These are phyloP conservation scores for Zaprionus ghesquierei DNA, from an alignment of 1,140 invertebrate genomes.

Conservation along the genomic window DNA sequence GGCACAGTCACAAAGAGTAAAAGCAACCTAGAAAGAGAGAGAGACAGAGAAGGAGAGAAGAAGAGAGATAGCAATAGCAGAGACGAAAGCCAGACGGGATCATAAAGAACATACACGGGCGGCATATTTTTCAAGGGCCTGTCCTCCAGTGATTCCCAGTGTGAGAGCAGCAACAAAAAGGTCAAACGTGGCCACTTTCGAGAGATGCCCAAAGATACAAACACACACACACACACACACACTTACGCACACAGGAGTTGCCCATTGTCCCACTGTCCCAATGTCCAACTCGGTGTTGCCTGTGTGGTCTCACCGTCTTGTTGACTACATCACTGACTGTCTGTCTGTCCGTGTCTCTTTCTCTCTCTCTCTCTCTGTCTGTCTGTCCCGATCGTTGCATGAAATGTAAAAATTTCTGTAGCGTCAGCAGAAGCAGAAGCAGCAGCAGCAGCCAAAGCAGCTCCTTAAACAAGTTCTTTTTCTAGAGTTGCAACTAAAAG, in stretches of 20 bases:
- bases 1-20: not conserved
- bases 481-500: constrained; percentile 19
- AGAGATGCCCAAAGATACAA: constrained; percentile 23
- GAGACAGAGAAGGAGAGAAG: not conserved
- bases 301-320: constrained; percentile 41
- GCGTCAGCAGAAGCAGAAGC: constrained; percentile 18
- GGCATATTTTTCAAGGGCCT: constrained; percentile 51
- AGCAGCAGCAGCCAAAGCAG: not conserved
- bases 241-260: constrained; percentile 23
- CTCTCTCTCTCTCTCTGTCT: not conserved
- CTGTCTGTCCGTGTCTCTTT: not conserved
- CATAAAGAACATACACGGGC: constrained; percentile 56
- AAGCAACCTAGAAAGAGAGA: not conserved
- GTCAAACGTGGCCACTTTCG: constrained; percentile 52
- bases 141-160: constrained; percentile 31
- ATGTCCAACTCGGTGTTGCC: constrained; percentile 24
- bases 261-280: constrained; percentile 30
- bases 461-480: constrained; percentile 51
- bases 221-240: constrained; percentile 10
- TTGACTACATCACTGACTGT: not conserved
- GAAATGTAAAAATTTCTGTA: constrained; percentile 53
- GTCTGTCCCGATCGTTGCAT: constrained; percentile 14
- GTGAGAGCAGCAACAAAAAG: constrained; percentile 42
- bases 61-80: not conserved
- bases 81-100: constrained; percentile 42